Evolutionary conservation across 2,113 vertebrate species (phyloP), one percentile per base, ranked within the genome.

Genomic region (Sitta europaea): DNA sequence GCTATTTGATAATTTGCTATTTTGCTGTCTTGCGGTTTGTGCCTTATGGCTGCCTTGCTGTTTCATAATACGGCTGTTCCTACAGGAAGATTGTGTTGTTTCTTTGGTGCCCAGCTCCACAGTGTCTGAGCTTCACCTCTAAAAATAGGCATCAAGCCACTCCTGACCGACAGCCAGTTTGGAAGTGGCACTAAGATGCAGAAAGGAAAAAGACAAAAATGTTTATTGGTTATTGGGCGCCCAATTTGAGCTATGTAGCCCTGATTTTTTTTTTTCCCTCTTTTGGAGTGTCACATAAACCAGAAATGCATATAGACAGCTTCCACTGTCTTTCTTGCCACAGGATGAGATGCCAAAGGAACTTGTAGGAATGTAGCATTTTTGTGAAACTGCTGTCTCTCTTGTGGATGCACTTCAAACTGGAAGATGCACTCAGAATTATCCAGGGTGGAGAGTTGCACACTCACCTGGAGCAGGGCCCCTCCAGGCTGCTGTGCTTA

Each of bases 1-100:
- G 79, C 83, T 92, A 70, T 96, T 84, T 88, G 92, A 94, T 96
- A 86, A 92, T 95, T 95, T 73, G 63, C 67, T 94, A 8, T 88
- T 88, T 86, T 66, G 45, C 80, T 90, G 82, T 94, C 63, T 58
- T n/a, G 68, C 1, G 2, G 59, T 80, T 83, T 70, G 59, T 96
- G 72, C 75, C 83, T 88, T 83, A 62, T 93, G 94, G 62, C 75
- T 96, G 86, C 70, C 42, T 94, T 73, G 75, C 54, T 70, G 62
- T 86, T 92, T 88, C 67, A 33, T 79, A 92, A 82, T 88, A 58
- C 35, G 19, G 36, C 66, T 90, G 62, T 88, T 92, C 54, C 50
- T 79, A 29, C 54, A 86, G 67, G 71, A 92, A 48, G 78, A 86
- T 22, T 63, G 25, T 90, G 14, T 51, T 79, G 38, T 88, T 92